Base-by-base conservation (phyloP, 2,113 vertebrate species). In the Trichechus manatus region DNA sequence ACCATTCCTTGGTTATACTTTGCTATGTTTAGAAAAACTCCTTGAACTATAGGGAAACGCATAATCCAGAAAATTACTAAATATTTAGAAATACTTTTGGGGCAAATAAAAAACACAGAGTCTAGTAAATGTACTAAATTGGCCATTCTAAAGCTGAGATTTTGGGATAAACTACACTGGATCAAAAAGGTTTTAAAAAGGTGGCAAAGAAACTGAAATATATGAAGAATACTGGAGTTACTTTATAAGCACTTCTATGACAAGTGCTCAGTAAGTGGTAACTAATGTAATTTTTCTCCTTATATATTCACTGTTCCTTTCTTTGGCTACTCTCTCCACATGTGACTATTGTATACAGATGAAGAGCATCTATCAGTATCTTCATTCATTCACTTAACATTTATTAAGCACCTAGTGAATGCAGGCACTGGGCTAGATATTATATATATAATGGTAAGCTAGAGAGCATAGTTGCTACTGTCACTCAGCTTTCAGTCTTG, bases 31-130 rank as follows among this genome's bases (percentile, higher is more conserved):
- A 91, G 84, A 92, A 95, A 92, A 93, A 79, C 29, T 66, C 70
- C 77, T 89, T 33, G 22, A 86, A 72, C 39, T 95, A 17, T 94
- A 83, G 56, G 59, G 70, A 59, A 19, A 74, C 39, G 13, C 22
- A 75, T 86, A 42, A 91, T 70, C 96, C 78, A 94, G 72, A 96
- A 84, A 93, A 50, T 94, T 56, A 82, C 50, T 70, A 96, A 94
- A 93, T 93, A 87, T 91, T 96, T 89, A 81, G 93, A 97, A 97
- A 85, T 50, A 50, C 29, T 96, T 89, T 86, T 56, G 85, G 7
- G 23, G 36, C 39, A 88, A 87, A 86, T 82, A 79, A 95, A 23
- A 96, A 96, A 25, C 42, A 86, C 14, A 86, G 31, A 82, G 27
- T 25, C 88, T 20, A 70, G 33, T 88, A 72, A 84, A 87, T 75